These are phyloP conservation scores for Lates calcarifer DNA, from an alignment of 2,113 vertebrate species.

Conservation along the genomic window DNA sequence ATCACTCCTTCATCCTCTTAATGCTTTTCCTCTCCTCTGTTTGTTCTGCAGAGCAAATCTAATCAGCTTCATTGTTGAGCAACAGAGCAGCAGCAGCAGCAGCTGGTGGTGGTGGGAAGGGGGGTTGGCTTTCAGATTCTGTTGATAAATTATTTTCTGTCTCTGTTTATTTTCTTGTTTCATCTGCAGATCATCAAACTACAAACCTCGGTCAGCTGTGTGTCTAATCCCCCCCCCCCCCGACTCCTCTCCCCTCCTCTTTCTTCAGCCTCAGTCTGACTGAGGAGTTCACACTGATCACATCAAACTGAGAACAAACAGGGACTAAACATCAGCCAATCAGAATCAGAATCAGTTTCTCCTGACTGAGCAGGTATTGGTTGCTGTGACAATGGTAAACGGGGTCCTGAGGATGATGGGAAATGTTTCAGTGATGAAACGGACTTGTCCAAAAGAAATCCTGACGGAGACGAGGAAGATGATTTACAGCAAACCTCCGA, in stretches of 20 bases:
- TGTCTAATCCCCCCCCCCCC: too few species aligned
- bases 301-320: neutral
- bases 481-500: conserved; percentile 79
- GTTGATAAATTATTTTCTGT: too few species aligned
- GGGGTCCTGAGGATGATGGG: conserved; percentile 52
- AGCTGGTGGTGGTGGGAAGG: too few species aligned
- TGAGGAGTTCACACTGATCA: neutral
- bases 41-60: conserved; percentile 20
- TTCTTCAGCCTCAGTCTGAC: conserved; percentile 1
- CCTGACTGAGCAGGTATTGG: neutral
- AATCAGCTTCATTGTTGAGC: conserved; percentile 15
- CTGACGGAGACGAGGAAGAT: conserved; percentile 48
- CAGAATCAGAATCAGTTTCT: neutral
- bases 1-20: neutral
- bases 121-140: too few species aligned
- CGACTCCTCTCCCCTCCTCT: neutral
- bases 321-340: neutral
- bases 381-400: neutral
- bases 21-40: neutral
- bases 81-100: neutral
- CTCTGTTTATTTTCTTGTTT: neutral
- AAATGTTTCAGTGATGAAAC: neutral
- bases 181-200: neutral
- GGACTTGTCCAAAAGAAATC: conserved; percentile 34
- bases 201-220: neutral